Base-by-base conservation (phyloP, 2,797 vertebrate genomes). In the Falco biarmicus region DNA sequence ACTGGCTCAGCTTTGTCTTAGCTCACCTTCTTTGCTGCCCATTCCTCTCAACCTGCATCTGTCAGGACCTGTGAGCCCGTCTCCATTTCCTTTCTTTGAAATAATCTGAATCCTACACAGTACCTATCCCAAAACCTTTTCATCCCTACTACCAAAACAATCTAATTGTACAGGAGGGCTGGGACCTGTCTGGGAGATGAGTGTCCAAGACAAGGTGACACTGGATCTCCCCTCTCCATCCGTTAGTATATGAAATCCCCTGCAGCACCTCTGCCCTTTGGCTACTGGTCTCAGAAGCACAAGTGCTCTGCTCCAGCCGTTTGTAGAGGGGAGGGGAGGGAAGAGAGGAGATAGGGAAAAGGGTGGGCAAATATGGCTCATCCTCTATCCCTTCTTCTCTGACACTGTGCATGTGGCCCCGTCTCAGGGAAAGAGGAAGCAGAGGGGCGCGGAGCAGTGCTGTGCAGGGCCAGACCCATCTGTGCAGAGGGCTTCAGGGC, bases 361-460 rank as follows among this genome's bases (percentile, higher is more conserved):
- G 8, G 24, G 59, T 65, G 29, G 24, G 22, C 32, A 45, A 73
- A 18, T 11, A 32, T 4, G 10, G 10, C 0, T 73, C 31, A 24
- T 12, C n/a, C n/a, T 69, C 76, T 41, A 2, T 37, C 32, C 5
- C 5, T 73, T 60, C 32, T 76, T 66, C 45, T 66, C 13, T 71
- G 25, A 56, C 9, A 18, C 29, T 21, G 18, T 0, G 0, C 9
- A 29, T 10, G 12, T 21, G 14, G 13, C 28, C 34, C 57, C 4
- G 1, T 45, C n/a, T 60, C 53, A 63, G 28, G 47, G 37, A 61
- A 37, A 18, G 1, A 17, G n/a, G 73, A 64, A 64, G 31, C 6
- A 45, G n/a, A 57, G 37, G 34, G 16, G 9, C 28, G 11, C 6
- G 7, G 48, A 39, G 11, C 60, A 63, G 34, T 8, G 18, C 10